phyloP scores from a whole-genome alignment of 2,113 vertebrate genomes.

The Microtus oregoni region DNA sequence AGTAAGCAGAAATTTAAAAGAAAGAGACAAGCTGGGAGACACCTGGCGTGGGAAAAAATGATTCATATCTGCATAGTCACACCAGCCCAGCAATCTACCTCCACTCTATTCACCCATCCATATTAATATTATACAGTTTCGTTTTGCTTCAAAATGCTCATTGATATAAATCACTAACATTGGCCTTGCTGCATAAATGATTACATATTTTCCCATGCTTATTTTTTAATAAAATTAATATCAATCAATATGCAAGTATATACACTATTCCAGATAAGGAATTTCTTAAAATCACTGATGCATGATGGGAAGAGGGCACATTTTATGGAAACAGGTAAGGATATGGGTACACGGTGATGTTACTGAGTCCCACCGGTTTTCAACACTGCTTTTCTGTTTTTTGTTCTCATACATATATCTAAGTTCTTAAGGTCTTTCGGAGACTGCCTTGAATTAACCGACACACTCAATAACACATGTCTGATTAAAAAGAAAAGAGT shows the following conservation, averaged over 20 bases:
- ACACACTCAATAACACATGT: not conserved
- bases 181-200: not conserved
- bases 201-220: not conserved
- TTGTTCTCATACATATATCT: not conserved
- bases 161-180: not conserved
- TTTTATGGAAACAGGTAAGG: not conserved
- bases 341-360: too few relatives aligned
- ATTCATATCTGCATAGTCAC: not conserved
- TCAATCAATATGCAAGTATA: too few relatives aligned
- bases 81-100: too few relatives aligned
- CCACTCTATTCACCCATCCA: not conserved
- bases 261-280: not conserved
- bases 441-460: not conserved
- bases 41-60: accelerated
- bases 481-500: not conserved
- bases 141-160: not conserved
- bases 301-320: too few relatives aligned
- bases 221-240: not conserved
- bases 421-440: not conserved
- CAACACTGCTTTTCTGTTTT: not conserved
- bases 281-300: not conserved
- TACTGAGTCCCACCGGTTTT: too few relatives aligned
- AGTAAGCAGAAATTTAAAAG: not conserved
- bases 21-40: not conserved
- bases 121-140: not conserved